Conservation (phyloP, 2,113 vertebrate species). For the Hippocampus barbouri region DNA sequence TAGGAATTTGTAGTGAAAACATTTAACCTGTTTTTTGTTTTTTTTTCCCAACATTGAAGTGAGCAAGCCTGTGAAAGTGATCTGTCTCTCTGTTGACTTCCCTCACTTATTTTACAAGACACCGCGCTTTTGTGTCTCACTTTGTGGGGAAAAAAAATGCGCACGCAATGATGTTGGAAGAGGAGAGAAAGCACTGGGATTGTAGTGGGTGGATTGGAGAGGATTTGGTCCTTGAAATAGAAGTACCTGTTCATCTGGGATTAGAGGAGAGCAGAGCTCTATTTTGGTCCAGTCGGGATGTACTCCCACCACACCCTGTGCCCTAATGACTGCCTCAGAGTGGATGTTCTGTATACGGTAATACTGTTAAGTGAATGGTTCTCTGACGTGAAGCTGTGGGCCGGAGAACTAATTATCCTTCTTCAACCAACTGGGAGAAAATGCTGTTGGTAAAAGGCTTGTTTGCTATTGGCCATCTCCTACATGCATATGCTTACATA, state of each 20-base stretch:
- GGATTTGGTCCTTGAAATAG: constrained; percentile 76
- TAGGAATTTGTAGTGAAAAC: not conserved
- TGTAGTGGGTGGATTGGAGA: constrained; percentile 61
- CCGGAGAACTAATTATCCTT: constrained; percentile 10
- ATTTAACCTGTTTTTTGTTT: not conserved
- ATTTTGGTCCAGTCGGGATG: constrained; percentile 55
- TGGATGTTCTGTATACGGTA: not conserved
- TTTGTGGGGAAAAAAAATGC: not conserved
- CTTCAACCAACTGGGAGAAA: constrained; percentile 5
- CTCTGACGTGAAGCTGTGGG: constrained; percentile 25
- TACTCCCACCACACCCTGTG: constrained; percentile 29
- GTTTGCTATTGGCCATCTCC: not conserved
- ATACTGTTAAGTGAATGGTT: constrained; percentile 17
- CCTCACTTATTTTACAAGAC: not conserved
- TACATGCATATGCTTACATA: not conserved
- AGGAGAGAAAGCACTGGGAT: constrained; percentile 40
- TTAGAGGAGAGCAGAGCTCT: constrained; percentile 66
- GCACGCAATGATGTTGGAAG: constrained; percentile 18
- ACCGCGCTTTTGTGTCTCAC: constrained; percentile 42
- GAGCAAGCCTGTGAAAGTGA: not conserved
- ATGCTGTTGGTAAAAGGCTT: not conserved
- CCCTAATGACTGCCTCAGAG: constrained; percentile 25
- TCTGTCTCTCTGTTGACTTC: not conserved
- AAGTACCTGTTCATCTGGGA: constrained; percentile 74
- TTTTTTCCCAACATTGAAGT: not conserved